phyloP scores from a whole-genome alignment of 2,113 vertebrate species.

The Silurus glanis region DNA sequence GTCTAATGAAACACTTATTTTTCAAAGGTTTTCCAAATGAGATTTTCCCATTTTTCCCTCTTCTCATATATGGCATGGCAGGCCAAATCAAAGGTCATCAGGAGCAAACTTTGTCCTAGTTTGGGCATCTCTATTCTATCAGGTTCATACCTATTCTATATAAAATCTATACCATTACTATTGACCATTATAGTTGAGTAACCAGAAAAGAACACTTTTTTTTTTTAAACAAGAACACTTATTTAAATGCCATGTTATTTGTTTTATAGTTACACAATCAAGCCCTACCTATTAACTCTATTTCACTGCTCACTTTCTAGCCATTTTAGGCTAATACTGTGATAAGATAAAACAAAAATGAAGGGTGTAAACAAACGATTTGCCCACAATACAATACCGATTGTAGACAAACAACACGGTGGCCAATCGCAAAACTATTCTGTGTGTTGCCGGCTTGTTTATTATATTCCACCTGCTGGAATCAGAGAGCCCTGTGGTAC shows the following conservation, averaged over 20 bases:
- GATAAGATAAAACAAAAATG: background rate
- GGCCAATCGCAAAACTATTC: background rate
- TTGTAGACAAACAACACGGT: background rate
- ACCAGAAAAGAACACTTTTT: background rate
- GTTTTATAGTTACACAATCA: background rate
- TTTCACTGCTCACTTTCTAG: background rate
- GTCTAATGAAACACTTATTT: too few relatives aligned
- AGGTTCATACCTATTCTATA: background rate
- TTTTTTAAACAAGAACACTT: background rate
- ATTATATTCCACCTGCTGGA: conserved; percentile 39
- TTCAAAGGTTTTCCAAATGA: too few relatives aligned
- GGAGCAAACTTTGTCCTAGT: too few relatives aligned
- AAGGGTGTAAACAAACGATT: background rate
- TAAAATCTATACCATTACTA: background rate
- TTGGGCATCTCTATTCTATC: background rate
- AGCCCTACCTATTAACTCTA: background rate
- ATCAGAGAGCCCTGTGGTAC: conserved; percentile 17
- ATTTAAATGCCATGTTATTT: background rate
- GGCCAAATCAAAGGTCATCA: too few relatives aligned
- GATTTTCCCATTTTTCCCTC: too few relatives aligned
- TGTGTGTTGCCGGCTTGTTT: conserved; percentile 22
- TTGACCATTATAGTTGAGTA: background rate
- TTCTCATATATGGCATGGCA: too few relatives aligned
- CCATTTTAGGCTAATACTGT: background rate
- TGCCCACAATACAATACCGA: background rate